Evolutionary conservation across 2,888 invertebrate species (phyloP).

Genomic region (Litoditis marina): DNA sequence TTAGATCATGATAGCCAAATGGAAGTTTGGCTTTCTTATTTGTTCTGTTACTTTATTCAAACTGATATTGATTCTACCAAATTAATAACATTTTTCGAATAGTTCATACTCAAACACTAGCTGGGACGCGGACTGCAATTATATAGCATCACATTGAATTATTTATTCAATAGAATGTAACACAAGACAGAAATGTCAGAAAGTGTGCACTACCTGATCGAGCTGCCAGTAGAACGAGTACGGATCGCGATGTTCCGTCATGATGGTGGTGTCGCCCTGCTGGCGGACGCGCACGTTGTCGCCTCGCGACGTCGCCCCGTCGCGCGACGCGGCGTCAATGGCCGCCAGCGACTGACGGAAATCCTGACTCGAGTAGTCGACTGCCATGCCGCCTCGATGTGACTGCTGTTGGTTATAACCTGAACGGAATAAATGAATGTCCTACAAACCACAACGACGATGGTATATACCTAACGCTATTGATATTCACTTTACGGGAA

Average conservation of each 20-base stretch:
- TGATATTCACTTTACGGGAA: neutral
- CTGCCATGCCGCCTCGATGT: constrained; percentile 39
- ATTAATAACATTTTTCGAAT: no score
- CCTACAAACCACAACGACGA: neutral
- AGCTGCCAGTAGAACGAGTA: constrained; percentile 63
- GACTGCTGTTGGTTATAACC: constrained; percentile 7
- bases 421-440: neutral
- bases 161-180: no score
- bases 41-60: no score
- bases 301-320: constrained; percentile 32
- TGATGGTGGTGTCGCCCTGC: constrained; percentile 58
- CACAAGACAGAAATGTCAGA: no score
- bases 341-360: constrained; percentile 57
- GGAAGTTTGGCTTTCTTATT: no score
- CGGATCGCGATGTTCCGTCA: constrained; percentile 62
- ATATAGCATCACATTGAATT: no score
- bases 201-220: constrained; percentile 46
- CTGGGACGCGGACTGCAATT: no score
- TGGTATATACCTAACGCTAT: neutral
- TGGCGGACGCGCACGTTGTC: constrained; percentile 40
- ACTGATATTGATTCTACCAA: no score
- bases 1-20: no score
- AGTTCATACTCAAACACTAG: no score
- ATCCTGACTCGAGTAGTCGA: constrained; percentile 51
- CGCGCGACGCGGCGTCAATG: constrained; percentile 56